A percentile compares a stretch with the other conserved stretches of the same genome.
phyloP scores from a whole-genome alignment of 2,113 vertebrate genomes.

The Semnornis frantzii region DNA sequence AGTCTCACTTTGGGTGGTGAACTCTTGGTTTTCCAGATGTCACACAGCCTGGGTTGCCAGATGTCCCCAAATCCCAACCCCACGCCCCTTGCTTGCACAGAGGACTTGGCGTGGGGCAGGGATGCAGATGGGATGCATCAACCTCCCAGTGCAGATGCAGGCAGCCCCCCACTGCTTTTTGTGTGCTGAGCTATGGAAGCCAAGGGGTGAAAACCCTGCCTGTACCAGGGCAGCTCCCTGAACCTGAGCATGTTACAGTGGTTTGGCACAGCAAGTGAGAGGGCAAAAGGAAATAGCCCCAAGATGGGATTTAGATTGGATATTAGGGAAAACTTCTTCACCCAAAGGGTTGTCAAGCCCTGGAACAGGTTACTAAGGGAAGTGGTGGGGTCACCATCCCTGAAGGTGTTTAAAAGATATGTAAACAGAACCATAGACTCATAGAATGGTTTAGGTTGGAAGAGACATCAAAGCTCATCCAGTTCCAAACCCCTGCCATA shows the following conservation, averaged over 20 bases:
- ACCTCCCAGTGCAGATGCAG: fast-evolving
- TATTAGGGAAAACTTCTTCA: too few relatives aligned
- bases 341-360: too few relatives aligned
- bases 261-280: background rate
- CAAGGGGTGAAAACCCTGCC: background rate
- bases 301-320: too few relatives aligned
- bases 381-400: too few relatives aligned
- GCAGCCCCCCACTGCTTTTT: background rate
- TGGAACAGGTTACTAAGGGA: too few relatives aligned
- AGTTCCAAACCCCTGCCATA: too few relatives aligned
- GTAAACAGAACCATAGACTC: too few relatives aligned
- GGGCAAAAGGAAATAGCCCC: too few relatives aligned
- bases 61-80: background rate
- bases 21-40: background rate
- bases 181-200: background rate
- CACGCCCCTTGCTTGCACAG: fast-evolving
- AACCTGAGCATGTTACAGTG: too few relatives aligned
- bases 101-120: fast-evolving
- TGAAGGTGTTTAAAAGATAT: too few relatives aligned
- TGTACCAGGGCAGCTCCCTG: background rate
- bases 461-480: too few relatives aligned
- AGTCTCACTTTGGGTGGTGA: background rate
- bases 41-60: background rate
- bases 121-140: background rate
- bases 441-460: too few relatives aligned